Evolutionary conservation across 2,113 vertebrate genomes (phyloP).

Genomic region (Erinaceus europaeus): DNA sequence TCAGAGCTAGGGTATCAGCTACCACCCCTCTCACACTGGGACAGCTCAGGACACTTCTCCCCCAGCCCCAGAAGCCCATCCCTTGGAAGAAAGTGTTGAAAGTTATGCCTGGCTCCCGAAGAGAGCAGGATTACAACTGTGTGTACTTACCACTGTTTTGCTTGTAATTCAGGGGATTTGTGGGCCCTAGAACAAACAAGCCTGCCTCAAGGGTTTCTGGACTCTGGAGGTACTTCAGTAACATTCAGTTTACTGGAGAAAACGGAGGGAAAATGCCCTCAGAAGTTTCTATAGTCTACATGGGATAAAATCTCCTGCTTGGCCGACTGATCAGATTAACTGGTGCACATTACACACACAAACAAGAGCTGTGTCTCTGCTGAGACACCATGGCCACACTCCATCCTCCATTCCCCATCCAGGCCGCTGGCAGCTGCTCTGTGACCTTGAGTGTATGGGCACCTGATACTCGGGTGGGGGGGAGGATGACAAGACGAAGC

Average conservation of each 20-base stretch:
- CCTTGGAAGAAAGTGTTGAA: neutral
- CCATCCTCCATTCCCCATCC: neutral
- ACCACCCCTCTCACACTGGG: neutral
- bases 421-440: neutral
- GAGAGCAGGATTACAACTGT: neutral
- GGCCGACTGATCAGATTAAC: slow-evolving; percentile 19
- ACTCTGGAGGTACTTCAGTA: neutral
- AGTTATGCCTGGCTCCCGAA: neutral
- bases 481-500: neutral
- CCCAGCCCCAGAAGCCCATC: too few relatives aligned
- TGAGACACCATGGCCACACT: neutral
- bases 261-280: neutral
- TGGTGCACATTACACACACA: slow-evolving; percentile 15
- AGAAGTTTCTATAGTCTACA: neutral
- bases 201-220: neutral
- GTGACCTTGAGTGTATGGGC: neutral
- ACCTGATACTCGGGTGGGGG: neutral
- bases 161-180: neutral
- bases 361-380: slow-evolving; percentile 21
- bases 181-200: neutral
- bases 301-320: neutral
- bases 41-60: neutral
- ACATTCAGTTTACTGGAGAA: neutral
- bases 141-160: neutral
- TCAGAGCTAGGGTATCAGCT: rapidly evolving